Evolutionary conservation across 2,797 vertebrate genomes (phyloP).

Genomic region (Dryobates pubescens): DNA sequence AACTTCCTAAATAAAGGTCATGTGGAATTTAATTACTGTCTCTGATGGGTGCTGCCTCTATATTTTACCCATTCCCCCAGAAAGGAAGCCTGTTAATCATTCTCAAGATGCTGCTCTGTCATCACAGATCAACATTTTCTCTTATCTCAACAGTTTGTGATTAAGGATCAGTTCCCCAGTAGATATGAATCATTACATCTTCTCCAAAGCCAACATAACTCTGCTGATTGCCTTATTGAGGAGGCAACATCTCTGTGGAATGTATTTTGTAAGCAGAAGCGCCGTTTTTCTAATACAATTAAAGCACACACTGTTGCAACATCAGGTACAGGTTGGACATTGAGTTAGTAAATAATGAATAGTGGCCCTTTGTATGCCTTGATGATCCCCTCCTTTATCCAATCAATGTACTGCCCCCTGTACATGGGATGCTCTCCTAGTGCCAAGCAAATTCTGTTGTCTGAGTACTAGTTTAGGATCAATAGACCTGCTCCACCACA

Average conservation of each 20-base stretch:
- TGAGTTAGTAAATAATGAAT: slow-evolving; percentile 34
- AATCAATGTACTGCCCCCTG: not conserved
- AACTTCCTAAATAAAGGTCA: slow-evolving; percentile 2
- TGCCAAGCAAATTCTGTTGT: not conserved
- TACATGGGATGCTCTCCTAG: not conserved
- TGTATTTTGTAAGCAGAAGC: slow-evolving; percentile 58
- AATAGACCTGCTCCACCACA: not conserved
- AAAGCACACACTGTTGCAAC: slow-evolving; percentile 19
- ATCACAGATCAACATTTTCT: slow-evolving; percentile 2
- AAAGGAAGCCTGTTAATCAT: slow-evolving; percentile 25
- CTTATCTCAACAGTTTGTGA: not conserved
- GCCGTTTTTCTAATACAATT: slow-evolving; percentile 49
- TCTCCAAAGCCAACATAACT: slow-evolving; percentile 43
- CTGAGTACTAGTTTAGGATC: not conserved
- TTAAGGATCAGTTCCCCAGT: not conserved
- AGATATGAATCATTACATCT: slow-evolving; percentile 33
- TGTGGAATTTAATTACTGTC: not conserved
- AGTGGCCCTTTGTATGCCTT: not conserved
- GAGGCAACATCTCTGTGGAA: slow-evolving; percentile 38
- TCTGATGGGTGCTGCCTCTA: not conserved
- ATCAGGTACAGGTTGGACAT: slow-evolving; percentile 40
- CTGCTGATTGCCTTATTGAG: slow-evolving; percentile 32
- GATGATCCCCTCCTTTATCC: not conserved
- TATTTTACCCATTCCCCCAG: not conserved
- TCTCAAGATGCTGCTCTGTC: slow-evolving; percentile 40